Conservation (phyloP, 2,888 invertebrate species). For the Drosophila algonquin region DNA sequence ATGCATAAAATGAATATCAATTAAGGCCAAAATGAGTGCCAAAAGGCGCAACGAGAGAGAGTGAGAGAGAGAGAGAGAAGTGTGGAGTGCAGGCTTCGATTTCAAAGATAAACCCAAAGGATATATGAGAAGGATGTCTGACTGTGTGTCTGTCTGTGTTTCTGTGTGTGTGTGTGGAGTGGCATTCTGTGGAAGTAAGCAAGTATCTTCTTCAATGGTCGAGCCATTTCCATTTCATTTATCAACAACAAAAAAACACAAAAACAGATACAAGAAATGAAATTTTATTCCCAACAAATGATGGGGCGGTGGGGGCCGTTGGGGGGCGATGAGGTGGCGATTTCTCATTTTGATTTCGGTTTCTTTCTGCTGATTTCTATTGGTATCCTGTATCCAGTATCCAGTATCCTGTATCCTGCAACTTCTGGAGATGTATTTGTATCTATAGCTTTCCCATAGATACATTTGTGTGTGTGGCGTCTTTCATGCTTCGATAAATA, state of each 20-base stretch:
- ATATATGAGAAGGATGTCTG: constrained; percentile 6
- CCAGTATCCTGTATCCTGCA: constrained; percentile 12
- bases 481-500: constrained; percentile 79
- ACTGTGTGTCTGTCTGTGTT: background rate
- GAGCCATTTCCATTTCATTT: background rate
- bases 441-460: constrained; percentile 5
- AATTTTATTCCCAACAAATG: constrained; percentile 16
- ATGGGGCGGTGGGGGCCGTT: no score
- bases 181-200: constrained; percentile 15
- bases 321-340: constrained; percentile 35
- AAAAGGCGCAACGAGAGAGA: background rate
- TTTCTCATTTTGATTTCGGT: constrained; percentile 49
- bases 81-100: constrained; percentile 5
- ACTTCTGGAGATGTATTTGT: constrained; percentile 37
- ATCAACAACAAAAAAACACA: background rate
- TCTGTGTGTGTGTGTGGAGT: background rate
- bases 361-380: constrained; percentile 39
- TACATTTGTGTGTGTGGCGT: constrained; percentile 23
- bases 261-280: background rate
- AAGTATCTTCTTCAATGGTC: background rate
- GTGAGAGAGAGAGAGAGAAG: background rate
- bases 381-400: constrained; percentile 32
- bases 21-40: constrained; percentile 41
- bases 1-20: constrained; percentile 60
- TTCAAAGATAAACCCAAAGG: constrained; percentile 16